Conservation (phyloP, 2,113 vertebrate genomes). For the Antechinus flavipes region DNA sequence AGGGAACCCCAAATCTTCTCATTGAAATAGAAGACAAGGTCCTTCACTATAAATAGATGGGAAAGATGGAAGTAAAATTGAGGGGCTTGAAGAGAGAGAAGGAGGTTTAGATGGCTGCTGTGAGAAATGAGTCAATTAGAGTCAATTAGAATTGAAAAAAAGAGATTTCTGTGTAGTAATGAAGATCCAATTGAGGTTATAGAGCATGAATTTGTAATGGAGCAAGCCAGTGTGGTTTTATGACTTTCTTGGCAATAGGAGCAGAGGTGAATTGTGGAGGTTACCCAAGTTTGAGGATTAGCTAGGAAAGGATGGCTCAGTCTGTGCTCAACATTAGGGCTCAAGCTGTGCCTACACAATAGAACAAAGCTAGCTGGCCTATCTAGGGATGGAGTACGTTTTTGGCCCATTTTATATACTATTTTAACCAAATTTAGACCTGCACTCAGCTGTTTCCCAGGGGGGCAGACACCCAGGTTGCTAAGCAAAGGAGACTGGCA, state of each 20-base stretch:
- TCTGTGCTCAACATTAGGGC: background rate
- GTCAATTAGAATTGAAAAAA: background rate
- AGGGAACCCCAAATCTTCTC: background rate
- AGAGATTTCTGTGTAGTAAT: background rate
- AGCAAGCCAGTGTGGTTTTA: background rate
- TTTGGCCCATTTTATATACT: background rate
- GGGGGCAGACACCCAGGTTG: background rate
- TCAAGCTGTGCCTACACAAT: background rate
- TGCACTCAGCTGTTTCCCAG: background rate
- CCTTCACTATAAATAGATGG: background rate
- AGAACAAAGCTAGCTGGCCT: background rate
- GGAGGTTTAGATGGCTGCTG: background rate
- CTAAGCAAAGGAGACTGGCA: background rate
- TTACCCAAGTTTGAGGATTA: constrained; percentile 2
- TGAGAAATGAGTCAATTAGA: background rate
- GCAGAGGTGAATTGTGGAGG: background rate
- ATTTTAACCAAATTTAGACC: background rate
- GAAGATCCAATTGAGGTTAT: background rate
- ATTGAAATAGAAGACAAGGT: background rate
- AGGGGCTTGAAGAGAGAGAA: background rate
- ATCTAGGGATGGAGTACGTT: background rate
- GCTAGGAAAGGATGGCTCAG: background rate
- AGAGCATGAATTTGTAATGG: background rate
- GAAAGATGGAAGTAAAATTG: background rate
- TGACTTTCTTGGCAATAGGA: background rate